Conservation (phyloP, 2,888 invertebrate species). For the Acanthoscelides obtectus region DNA sequence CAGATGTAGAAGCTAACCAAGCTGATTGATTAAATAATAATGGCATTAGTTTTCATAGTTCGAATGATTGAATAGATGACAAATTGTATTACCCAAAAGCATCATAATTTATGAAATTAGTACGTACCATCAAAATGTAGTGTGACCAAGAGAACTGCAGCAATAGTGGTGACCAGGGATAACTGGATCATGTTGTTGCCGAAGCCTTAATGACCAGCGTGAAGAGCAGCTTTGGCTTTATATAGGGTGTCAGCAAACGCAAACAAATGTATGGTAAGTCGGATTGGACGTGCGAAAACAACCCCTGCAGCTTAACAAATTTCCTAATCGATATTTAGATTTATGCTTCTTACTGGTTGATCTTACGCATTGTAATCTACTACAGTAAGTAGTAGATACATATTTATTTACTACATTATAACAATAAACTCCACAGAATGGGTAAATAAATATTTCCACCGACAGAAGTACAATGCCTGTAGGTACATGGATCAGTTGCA, state of each 20-base stretch:
- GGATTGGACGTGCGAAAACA: slow-evolving; percentile 1
- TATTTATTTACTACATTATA: no score
- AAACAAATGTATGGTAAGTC: neutral
- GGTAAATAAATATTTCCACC: no score
- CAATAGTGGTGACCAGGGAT: neutral
- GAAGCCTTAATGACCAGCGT: neutral
- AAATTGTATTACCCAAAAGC: no score
- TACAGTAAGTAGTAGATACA: no score
- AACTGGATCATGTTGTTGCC: neutral
- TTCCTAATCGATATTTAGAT: neutral
- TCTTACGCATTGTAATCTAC: neutral
- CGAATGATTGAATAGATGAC: no score
- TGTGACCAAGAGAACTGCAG: neutral
- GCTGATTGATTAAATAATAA: no score
- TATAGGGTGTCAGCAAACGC: neutral
- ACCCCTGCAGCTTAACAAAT: neutral
- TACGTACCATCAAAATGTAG: neutral
- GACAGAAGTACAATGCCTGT: no score
- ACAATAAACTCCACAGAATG: no score
- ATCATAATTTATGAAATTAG: no score
- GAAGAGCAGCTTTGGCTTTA: neutral
- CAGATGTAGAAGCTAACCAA: no score
- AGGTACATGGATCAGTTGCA: no score
- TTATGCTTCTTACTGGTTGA: neutral
- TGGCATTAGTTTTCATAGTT: no score